These are phyloP conservation scores for Leptodactylus fuscus DNA, from an alignment of 2,113 vertebrate genomes.

Conservation along the genomic window DNA sequence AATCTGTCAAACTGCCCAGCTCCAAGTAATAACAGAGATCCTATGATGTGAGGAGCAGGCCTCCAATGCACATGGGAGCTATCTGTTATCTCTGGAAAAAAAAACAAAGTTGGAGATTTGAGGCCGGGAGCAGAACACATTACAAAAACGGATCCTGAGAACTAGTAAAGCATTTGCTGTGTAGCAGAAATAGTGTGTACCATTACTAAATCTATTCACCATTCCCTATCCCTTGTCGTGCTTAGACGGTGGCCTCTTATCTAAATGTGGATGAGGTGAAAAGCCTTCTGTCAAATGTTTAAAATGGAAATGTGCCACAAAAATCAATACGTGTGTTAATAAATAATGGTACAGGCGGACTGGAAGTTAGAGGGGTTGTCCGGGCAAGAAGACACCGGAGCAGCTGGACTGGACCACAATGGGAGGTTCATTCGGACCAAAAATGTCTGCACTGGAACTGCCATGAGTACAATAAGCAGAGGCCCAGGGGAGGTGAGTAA, in stretches of 20 bases:
- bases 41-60: not conserved
- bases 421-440: no score
- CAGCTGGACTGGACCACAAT: no score
- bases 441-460: no score
- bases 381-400: no score
- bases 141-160: not conserved
- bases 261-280: not conserved
- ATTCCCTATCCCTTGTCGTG: not conserved
- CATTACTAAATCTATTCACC: not conserved
- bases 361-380: no score
- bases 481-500: no score
- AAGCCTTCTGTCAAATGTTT: no score
- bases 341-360: no score
- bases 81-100: not conserved
- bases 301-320: not conserved
- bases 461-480: no score
- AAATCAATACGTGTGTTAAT: no score
- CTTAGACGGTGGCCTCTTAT: no score
- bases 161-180: not conserved
- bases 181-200: not conserved
- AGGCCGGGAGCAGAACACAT: not conserved
- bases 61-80: not conserved
- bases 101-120: not conserved
- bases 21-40: not conserved
- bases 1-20: conserved; percentile 29